Base-by-base conservation (phyloP, 2,888 invertebrate genomes). In the Julus scandinavius region DNA sequence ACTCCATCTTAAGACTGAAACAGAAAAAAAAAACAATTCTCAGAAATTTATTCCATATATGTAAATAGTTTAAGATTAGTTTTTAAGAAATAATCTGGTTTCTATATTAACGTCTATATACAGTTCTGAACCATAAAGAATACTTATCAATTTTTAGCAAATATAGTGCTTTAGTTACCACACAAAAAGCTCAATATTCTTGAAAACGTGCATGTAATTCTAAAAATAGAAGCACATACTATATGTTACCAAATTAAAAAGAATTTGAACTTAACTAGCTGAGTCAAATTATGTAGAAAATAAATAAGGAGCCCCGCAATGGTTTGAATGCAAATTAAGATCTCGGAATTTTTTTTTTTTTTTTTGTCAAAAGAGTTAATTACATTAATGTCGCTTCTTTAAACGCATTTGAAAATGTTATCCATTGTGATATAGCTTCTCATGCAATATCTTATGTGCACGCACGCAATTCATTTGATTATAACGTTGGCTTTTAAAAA, bases 1-100 rank as follows among this genome's bases (percentile, higher is more conserved):
- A 89, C 85, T 89, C 89, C 88, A 89, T 83, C 84, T 89, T 89
- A 20, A 89, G 63, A 50, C 89, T 89, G 87, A 11, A 86, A 88
- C n/a, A 40, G 80, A 80, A 58, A 54, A 85, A 40, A 29, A 38
- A 85, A 9, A 83, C 11, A 40, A 11, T 41, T 45, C 38, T 29
- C 15, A 13, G 84, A 83, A 83, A 83, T 83, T 38, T 83, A 83
- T 13, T 54, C 29, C 29, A 29, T 17, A 3, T 54, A 54, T 54
- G 3, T 15, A 11, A 54, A 3, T 54, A 15, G 11, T 54, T 11
- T 11, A 54, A 13, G 17, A 0, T 54, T 17, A 54, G 11, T 54
- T 54, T 54, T 29, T 29, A 29, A 29, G 29, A 29, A 29, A 29
- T 29, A 29, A 54, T 54, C 15, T 15, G 54, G 54, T 13, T 54